Evolutionary conservation across 2,797 vertebrate species (phyloP).

Genomic region (Kryptopterus vitreolus): DNA sequence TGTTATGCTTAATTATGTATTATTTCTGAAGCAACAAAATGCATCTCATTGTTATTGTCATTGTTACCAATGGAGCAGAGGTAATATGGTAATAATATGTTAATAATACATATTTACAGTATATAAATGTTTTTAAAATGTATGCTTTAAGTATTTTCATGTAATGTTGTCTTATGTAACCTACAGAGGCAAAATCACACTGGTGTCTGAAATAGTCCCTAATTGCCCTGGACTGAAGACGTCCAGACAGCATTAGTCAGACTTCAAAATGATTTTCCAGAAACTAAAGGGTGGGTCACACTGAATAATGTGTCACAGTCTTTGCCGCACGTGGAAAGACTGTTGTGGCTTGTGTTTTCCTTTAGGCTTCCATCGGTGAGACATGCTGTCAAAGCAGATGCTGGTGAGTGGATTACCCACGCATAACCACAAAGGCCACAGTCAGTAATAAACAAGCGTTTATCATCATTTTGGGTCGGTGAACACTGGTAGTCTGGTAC

Average conservation of each 20-base stretch:
- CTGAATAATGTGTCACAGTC: slow-evolving; percentile 56
- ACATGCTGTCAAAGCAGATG: slow-evolving; percentile 65
- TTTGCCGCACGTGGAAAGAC: slow-evolving; percentile 70
- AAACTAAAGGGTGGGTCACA: slow-evolving; percentile 63
- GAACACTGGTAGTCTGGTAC: background rate
- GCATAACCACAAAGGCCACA: slow-evolving; percentile 51
- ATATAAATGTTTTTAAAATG: background rate
- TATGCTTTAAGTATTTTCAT: background rate
- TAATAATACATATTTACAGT: background rate
- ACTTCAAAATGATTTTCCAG: slow-evolving; percentile 33
- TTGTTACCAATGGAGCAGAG: background rate
- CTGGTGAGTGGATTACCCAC: slow-evolving; percentile 60
- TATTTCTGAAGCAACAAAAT: background rate
- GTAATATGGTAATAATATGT: background rate
- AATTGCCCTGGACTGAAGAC: background rate
- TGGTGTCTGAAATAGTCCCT: slow-evolving; percentile 16
- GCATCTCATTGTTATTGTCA: too few species aligned
- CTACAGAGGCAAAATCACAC: background rate
- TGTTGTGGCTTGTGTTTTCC: slow-evolving; percentile 56
- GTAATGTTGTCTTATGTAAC: background rate
- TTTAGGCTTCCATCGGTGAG: slow-evolving; percentile 53
- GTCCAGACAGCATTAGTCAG: slow-evolving; percentile 16
- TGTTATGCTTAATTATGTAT: slow-evolving; percentile 4
- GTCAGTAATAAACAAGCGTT: slow-evolving; percentile 28
- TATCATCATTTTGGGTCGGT: slow-evolving; percentile 45